Evolutionary conservation across 2,797 vertebrate genomes (phyloP).

Genomic region (Hemitrygon akajei): DNA sequence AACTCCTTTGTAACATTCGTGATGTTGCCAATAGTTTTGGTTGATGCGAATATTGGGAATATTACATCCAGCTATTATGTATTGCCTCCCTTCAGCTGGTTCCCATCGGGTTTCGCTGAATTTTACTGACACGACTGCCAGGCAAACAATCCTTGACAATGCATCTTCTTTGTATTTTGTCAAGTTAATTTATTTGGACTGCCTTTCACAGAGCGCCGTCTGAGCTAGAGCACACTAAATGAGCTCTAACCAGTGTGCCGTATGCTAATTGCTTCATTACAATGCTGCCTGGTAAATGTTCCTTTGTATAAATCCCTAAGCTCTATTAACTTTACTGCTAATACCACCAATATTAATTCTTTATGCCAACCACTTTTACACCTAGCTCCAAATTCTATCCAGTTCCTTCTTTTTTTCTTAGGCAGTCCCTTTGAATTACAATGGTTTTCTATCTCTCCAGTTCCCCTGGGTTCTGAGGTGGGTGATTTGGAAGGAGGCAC

Average conservation of each 20-base stretch:
- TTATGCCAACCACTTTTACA: background rate
- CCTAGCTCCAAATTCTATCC: background rate
- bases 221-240: constrained; percentile 21
- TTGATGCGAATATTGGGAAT: background rate
- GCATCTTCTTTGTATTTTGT: constrained; percentile 27
- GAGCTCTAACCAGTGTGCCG: constrained; percentile 20
- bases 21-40: background rate
- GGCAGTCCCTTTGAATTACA: no score
- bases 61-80: background rate
- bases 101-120: constrained; percentile 20
- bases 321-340: constrained; percentile 32
- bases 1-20: background rate
- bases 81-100: background rate
- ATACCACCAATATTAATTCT: constrained; percentile 33
- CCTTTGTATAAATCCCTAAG: constrained; percentile 31
- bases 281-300: constrained; percentile 28
- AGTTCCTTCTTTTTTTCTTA: background rate
- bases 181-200: constrained; percentile 33
- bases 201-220: background rate
- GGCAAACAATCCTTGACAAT: constrained; percentile 13
- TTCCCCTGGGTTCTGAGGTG: no score
- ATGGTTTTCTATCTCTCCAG: no score
- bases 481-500: no score
- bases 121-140: background rate
- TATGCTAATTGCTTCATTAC: constrained; percentile 34